These are phyloP conservation scores for Eupithecia pulchellata DNA, from an alignment of 2,888 invertebrate genomes.

Conservation along the genomic window DNA sequence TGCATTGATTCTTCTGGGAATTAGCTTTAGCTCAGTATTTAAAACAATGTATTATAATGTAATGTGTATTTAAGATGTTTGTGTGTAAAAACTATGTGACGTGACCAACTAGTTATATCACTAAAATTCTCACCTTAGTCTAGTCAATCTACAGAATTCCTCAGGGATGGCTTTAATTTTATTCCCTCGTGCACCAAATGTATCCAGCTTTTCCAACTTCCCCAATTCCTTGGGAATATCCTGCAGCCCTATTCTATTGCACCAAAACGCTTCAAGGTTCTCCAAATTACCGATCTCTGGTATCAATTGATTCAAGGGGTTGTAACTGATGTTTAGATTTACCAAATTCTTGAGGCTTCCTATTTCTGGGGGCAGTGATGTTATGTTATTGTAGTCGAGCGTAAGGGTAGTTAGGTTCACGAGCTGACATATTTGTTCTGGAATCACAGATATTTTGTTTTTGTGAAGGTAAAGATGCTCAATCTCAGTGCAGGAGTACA, in stretches of 20 bases:
- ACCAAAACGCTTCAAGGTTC: conserved; percentile 88
- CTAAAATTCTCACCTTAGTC: conserved; percentile 75
- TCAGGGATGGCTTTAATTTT: conserved; percentile 84
- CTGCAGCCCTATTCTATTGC: conserved; percentile 85
- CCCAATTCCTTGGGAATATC: conserved; percentile 87
- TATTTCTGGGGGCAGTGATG: conserved; percentile 85
- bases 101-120: neutral
- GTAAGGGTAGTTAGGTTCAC: conserved; percentile 86
- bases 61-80: too few species aligned
- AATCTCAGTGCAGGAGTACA: conserved; percentile 85
- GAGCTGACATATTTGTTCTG: conserved; percentile 80
- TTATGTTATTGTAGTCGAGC: conserved; percentile 88
- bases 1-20: too few species aligned
- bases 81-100: neutral
- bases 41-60: neutral
- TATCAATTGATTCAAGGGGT: conserved; percentile 85
- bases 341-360: conserved; percentile 85
- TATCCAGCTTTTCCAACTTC: conserved; percentile 85
- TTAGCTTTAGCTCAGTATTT: neutral
- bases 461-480: conserved; percentile 87
- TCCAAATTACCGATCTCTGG: conserved; percentile 86
- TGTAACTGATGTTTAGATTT: conserved; percentile 88
- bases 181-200: conserved; percentile 88
- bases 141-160: conserved; percentile 83
- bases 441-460: conserved; percentile 84